Evolutionary conservation across 2,888 invertebrate species (phyloP), one percentile per base, ranked within the genome.

Genomic region (Epirrhoe alternata): DNA sequence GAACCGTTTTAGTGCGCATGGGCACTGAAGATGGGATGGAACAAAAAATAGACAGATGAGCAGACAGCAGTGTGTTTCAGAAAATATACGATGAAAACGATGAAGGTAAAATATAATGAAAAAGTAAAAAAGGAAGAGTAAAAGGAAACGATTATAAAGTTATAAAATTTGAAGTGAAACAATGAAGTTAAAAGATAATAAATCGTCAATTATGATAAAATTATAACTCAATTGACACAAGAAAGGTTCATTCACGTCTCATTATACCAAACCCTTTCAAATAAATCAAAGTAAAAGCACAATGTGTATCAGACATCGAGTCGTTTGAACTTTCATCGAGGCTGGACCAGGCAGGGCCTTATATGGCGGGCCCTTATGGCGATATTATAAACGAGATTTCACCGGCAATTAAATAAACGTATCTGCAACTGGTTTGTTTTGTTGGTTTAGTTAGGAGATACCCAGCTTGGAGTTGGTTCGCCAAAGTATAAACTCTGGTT

Each of bases 321-420:
- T 45, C 33, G 64, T 57, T 61, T 64, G 64, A 68, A 68, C 61
- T 65, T 63, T 66, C 69, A 66, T 66, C 66, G 69, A 54, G 65
- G 42, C 56, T 54, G 61, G 61, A 60, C 68, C 47, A 57, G 56
- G 42, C 62, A 55, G 42, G 16, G 50, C 68, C 68, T 57, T 68
- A 50, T 72, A 64, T n/a, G 68, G 68, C 33, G 53, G 53, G 54
- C 53, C 61, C 61, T 64, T 76, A 75, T 54, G 70, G 69, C 63
- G 66, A 66, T 74, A 70, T 72, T 68, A 70, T 74, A 72, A 69
- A 61, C 69, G 63, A 71, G 72, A 74, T 74, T 74, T 77, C 74
- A 69, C 71, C 61, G 60, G 74, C 74, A 75, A 75, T 77, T 74
- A 77, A 75, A 74, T 70, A 70, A 74, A 75, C 69, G 68, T 73